Conservation (phyloP, 2,888 invertebrate genomes). For the Nasonovia ribisnigri region DNA sequence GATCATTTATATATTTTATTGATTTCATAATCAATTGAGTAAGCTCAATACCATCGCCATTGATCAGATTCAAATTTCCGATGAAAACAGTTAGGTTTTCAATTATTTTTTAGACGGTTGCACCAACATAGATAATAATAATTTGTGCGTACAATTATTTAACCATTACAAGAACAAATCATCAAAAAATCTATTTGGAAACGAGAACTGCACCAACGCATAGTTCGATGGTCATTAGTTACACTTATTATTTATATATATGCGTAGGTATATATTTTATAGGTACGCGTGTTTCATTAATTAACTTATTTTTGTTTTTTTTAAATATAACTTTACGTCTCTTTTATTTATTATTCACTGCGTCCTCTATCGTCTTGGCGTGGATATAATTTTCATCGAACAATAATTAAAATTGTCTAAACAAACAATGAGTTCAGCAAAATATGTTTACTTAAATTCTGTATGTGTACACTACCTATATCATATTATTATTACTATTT, state of each 20-base stretch:
- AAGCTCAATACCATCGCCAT: neutral
- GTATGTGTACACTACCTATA: neutral
- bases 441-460: neutral
- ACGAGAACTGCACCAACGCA: neutral
- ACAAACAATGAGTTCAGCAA: neutral
- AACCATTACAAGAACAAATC: neutral
- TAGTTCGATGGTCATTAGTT: neutral
- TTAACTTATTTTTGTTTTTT: neutral
- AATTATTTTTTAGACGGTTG: neutral
- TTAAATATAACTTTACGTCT: neutral
- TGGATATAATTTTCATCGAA: neutral
- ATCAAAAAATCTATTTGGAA: neutral
- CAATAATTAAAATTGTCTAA: neutral
- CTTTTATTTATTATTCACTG: neutral
- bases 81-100: neutral
- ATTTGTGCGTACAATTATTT: neutral
- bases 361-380: neutral
- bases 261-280: neutral
- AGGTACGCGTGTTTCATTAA: neutral
- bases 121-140: neutral
- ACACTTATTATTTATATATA: neutral
- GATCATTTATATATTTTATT: neutral
- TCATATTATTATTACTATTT: neutral
- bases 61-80: neutral
- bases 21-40: neutral